These are phyloP conservation scores for Plebejus argus DNA, from an alignment of 2,888 invertebrate genomes.

Conservation along the genomic window DNA sequence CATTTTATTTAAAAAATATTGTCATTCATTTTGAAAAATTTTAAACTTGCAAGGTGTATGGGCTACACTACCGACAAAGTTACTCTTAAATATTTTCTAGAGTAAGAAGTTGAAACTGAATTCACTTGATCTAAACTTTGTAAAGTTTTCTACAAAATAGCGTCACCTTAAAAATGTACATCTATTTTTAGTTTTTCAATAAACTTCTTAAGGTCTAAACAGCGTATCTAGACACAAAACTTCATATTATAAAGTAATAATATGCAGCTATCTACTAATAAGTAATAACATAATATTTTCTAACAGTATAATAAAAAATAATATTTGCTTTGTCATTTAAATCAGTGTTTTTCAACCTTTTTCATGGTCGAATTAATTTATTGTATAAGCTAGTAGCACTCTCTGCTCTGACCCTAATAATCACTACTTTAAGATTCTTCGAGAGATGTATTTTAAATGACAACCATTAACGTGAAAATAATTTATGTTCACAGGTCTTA, in stretches of 20 bases:
- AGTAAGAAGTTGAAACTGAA: background rate
- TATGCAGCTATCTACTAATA: too few species aligned
- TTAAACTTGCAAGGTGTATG: background rate
- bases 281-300: too few species aligned
- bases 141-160: background rate
- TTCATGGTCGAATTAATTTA: too few species aligned
- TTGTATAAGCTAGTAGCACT: too few species aligned
- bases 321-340: too few species aligned
- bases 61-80: background rate
- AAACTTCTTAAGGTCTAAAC: too few species aligned
- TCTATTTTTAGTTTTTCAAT: background rate
- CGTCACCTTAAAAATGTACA: background rate
- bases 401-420: too few species aligned
- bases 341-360: too few species aligned
- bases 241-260: too few species aligned
- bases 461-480: background rate
- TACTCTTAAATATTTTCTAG: background rate
- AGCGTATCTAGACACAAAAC: too few species aligned
- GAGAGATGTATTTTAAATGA: background rate
- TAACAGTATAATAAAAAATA: too few species aligned
- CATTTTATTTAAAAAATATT: background rate
- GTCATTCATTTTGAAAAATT: background rate
- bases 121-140: background rate
- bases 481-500: conserved; percentile 43
- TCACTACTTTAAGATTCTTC: background rate